Evolutionary conservation across 1,140 invertebrate species (phyloP), one percentile per base, ranked within the genome.

Genomic region (Aphelenchoides avenae): DNA sequence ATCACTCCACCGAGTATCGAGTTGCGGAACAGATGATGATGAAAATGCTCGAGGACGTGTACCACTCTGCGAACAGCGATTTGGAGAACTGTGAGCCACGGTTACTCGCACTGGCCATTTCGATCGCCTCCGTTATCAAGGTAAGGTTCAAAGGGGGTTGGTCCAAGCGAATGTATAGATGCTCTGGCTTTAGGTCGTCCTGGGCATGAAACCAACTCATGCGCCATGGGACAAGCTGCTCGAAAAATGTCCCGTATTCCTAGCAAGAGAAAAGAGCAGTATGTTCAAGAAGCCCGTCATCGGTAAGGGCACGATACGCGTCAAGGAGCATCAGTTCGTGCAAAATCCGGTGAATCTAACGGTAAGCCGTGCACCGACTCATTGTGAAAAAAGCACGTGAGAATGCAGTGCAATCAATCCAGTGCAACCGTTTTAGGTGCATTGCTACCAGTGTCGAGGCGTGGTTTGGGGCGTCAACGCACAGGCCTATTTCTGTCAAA

Each of bases 371-470:
- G n/a, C n/a, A n/a, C n/a, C n/a, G n/a, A n/a, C n/a, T n/a, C n/a
- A n/a, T n/a, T n/a, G n/a, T n/a, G n/a, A n/a, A n/a, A n/a, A n/a
- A n/a, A n/a, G n/a, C n/a, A n/a, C n/a, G n/a, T n/a, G n/a, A n/a
- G n/a, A n/a, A n/a, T n/a, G n/a, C n/a, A n/a, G n/a, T n/a, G n/a
- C n/a, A n/a, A n/a, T n/a, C n/a, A n/a, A n/a, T n/a, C n/a, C n/a
- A n/a, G n/a, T n/a, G n/a, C n/a, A n/a, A n/a, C n/a, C n/a, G n/a
- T n/a, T n/a, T n/a, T n/a, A n/a, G n/a, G n/a, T 87, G 48, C 85
- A 87, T 77, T 97, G 92, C 78, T 89, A 90, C 82, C 86, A 89
- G 80, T 96, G 92, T 81, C 86, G 89, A 72, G 83, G 86, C 66
- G 86, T 91, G 63, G 87, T 96, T 63, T 90, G 89, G 83, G 92